A percentile compares a stretch with the other conserved stretches of the same genome.
Evolutionary conservation across 37 sponge, comb jelly and placozoan species (phyloP).

Genomic region (Agelas oroides): DNA sequence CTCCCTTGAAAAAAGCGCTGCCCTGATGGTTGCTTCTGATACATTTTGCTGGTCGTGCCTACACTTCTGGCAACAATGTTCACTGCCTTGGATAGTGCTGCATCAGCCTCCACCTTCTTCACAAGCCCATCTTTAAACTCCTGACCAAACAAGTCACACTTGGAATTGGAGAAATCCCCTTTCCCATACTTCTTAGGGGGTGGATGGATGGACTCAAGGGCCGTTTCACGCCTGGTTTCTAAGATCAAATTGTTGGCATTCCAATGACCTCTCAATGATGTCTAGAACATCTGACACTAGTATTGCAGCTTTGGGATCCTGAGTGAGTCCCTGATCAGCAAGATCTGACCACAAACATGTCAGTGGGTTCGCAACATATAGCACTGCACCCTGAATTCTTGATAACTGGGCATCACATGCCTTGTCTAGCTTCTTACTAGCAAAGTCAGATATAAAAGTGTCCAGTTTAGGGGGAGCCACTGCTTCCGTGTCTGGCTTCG

Average conservation of each 20-base stretch:
- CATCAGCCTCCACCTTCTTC: slow-evolving; percentile 31
- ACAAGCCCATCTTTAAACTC: not conserved
- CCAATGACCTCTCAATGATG: not conserved
- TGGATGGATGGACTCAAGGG: slow-evolving; percentile 1
- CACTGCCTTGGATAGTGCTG: not conserved
- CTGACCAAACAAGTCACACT: not conserved
- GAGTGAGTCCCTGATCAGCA: not conserved
- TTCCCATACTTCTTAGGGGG: slow-evolving; percentile 6
- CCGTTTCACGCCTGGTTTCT: not conserved
- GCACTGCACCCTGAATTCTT: not conserved
- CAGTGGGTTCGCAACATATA: not conserved
- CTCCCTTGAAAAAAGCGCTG: not conserved
- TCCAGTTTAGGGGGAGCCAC: not conserved
- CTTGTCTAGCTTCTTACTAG: not conserved
- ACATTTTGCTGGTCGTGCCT: not conserved
- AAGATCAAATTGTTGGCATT: not conserved
- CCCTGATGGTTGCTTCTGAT: not conserved
- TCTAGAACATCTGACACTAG: not conserved
- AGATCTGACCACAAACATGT: not conserved
- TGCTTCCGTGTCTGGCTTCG: not conserved
- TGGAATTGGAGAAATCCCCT: not conserved
- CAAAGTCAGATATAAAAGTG: not conserved
- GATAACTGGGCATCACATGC: not conserved
- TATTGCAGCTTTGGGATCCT: not conserved
- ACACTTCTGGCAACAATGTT: not conserved